phyloP scores from a whole-genome alignment of 2,113 vertebrate species.

The Pseudolaguvia tuberculata region DNA sequence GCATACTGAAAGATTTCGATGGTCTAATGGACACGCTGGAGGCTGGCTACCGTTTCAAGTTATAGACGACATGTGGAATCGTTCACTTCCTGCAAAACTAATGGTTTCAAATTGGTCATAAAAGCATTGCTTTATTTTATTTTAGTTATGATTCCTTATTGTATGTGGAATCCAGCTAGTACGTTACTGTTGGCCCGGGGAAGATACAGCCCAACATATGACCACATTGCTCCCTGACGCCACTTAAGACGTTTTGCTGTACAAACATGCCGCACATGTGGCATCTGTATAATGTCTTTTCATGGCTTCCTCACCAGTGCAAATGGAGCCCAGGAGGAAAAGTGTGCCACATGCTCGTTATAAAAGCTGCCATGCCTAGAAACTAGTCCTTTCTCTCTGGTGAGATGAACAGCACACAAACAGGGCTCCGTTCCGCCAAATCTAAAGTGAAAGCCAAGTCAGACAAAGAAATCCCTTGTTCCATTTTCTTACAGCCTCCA shows the following conservation, averaged over 20 bases:
- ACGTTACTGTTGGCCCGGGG: not conserved
- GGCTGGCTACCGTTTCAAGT: not conserved
- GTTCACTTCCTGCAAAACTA: not conserved
- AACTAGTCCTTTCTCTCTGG: conserved; percentile 9
- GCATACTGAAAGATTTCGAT: conserved; percentile 17
- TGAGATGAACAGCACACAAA: conserved; percentile 18
- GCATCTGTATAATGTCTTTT: conserved; percentile 51
- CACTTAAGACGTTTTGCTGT: conserved; percentile 48
- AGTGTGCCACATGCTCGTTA: conserved; percentile 46
- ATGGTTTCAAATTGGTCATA: not conserved
- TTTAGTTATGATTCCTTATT: conserved; percentile 10
- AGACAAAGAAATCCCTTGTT: conserved; percentile 46
- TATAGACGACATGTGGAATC: conserved; percentile 5
- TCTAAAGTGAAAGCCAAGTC: conserved; percentile 16
- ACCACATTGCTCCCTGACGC: conserved; percentile 51
- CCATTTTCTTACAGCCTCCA: conserved; percentile 56
- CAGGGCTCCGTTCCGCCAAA: conserved; percentile 22
- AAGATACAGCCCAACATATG: conserved; percentile 34
- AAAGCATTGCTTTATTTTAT: not conserved
- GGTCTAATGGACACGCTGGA: not conserved
- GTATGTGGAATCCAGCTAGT: conserved; percentile 8
- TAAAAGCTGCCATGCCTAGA: conserved; percentile 31
- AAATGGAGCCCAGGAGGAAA: conserved; percentile 44
- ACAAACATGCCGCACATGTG: conserved; percentile 43
- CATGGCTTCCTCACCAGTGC: conserved; percentile 32